phyloP scores from a whole-genome alignment of 1,140 invertebrate genomes.

The Leptinotarsa texana region DNA sequence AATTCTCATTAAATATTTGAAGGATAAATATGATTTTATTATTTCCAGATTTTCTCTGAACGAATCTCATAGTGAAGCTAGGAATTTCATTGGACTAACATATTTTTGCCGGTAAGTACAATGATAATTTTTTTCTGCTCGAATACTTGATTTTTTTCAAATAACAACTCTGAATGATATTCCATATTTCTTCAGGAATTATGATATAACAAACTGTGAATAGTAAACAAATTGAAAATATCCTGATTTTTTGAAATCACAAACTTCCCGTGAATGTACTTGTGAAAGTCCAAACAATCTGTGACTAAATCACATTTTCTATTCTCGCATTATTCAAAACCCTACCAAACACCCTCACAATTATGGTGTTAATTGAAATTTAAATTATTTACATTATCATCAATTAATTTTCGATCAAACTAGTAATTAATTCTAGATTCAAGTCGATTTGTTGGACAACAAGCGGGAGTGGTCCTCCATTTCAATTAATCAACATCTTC shows the following conservation, averaged over 20 bases:
- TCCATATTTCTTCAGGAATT: too few relatives aligned
- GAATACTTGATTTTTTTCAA: too few relatives aligned
- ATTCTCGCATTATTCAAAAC: not conserved
- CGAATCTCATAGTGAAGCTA: too few relatives aligned
- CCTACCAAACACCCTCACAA: not conserved
- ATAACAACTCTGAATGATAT: too few relatives aligned
- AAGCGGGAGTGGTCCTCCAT: slow-evolving; percentile 27
- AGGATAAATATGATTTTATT: too few relatives aligned
- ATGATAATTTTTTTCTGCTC: too few relatives aligned
- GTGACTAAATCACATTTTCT: too few relatives aligned
- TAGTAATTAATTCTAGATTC: slow-evolving; percentile 24
- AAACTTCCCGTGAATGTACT: not conserved
- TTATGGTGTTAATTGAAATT: slow-evolving; percentile 12
- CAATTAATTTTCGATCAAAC: slow-evolving; percentile 20
- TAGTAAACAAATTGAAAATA: not conserved
- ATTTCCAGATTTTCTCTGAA: too few relatives aligned
- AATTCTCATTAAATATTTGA: too few relatives aligned
- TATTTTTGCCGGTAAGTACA: too few relatives aligned
- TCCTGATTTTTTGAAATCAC: not conserved
- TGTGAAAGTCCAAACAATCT: too few relatives aligned
- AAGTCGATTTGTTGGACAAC: slow-evolving; percentile 15
- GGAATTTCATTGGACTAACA: too few relatives aligned
- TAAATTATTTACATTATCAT: slow-evolving; percentile 22
- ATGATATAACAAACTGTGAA: not conserved
- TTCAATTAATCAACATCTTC: slow-evolving; percentile 42